Percentiles rank a stretch among this genome's conserved stretches.
These are phyloP conservation scores for Cyclophora albipunctata DNA, from an alignment of 2,888 invertebrate species.

Conservation along the genomic window DNA sequence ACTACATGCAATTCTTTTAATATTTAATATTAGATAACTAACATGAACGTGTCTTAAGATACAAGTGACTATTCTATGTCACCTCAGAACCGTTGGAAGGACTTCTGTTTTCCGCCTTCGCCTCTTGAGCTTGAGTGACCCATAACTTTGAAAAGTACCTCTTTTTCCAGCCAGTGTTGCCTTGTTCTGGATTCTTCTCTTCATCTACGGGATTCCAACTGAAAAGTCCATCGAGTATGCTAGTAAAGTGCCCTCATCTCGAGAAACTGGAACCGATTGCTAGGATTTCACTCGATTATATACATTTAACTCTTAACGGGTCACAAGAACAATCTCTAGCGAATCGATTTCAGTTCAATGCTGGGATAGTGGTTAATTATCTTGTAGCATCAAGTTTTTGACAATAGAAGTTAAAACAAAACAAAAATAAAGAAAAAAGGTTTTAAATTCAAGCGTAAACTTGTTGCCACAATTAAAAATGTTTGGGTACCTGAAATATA, in stretches of 20 bases:
- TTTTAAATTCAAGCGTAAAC: conserved; percentile 21
- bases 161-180: conserved; percentile 26
- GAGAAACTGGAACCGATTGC: conserved; percentile 30
- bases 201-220: conserved; percentile 58
- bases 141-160: conserved; percentile 68
- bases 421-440: conserved; percentile 2
- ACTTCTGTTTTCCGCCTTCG: conserved; percentile 22
- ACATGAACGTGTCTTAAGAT: conserved; percentile 27
- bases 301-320: not conserved
- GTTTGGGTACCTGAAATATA: conserved; percentile 69
- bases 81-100: conserved; percentile 57
- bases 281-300: conserved; percentile 17
- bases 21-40: conserved; percentile 30
- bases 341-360: conserved; percentile 38
- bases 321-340: conserved; percentile 31
- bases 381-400: conserved; percentile 39
- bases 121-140: conserved; percentile 33
- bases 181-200: conserved; percentile 28
- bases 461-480: conserved; percentile 46
- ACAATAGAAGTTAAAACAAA: conserved; percentile 6
- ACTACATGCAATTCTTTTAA: conserved; percentile 51
- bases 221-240: conserved; percentile 72
- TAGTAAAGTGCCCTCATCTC: conserved; percentile 51
- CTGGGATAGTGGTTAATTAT: conserved; percentile 38
- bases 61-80: conserved; percentile 61